A percentile compares a stretch with the other conserved stretches of the same genome.
Conservation (phyloP, 2,888 invertebrate genomes). For the Cyclophora punctaria region DNA sequence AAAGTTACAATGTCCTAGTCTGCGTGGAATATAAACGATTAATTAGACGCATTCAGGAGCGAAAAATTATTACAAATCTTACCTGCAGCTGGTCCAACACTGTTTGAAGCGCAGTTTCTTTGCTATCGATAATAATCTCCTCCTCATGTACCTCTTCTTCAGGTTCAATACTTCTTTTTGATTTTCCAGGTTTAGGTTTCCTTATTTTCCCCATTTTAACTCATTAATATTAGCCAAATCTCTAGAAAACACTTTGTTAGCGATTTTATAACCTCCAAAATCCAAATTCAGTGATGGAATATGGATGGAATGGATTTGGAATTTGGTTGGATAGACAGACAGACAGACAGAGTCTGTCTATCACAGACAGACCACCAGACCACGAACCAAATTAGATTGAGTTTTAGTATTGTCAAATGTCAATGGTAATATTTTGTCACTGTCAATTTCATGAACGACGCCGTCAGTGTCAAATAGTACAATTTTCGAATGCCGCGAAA, state of each 20-base stretch:
- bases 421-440: too few relatives aligned
- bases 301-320: too few relatives aligned
- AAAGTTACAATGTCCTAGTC: not conserved
- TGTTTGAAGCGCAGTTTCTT: constrained; percentile 62
- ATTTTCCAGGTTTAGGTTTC: constrained; percentile 40
- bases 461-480: too few relatives aligned
- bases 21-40: not conserved
- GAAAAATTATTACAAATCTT: constrained; percentile 10
- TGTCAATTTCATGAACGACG: too few relatives aligned
- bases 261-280: constrained; percentile 5
- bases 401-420: too few relatives aligned
- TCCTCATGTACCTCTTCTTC: constrained; percentile 43
- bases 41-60: not conserved
- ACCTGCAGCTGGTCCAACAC: constrained; percentile 69
- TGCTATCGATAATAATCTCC: constrained; percentile 45
- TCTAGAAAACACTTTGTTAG: not conserved
- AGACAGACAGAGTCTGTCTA: too few relatives aligned
- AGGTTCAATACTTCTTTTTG: constrained; percentile 23
- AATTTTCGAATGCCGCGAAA: too few relatives aligned
- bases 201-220: constrained; percentile 56
- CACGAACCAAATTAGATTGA: too few relatives aligned
- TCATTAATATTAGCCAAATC: too few relatives aligned
- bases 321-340: too few relatives aligned
- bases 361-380: too few relatives aligned
- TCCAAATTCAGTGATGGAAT: not conserved